Evolutionary conservation across 2,888 invertebrate genomes (phyloP), one percentile per base, ranked within the genome.

Genomic region (Drosophila meridionalis): DNA sequence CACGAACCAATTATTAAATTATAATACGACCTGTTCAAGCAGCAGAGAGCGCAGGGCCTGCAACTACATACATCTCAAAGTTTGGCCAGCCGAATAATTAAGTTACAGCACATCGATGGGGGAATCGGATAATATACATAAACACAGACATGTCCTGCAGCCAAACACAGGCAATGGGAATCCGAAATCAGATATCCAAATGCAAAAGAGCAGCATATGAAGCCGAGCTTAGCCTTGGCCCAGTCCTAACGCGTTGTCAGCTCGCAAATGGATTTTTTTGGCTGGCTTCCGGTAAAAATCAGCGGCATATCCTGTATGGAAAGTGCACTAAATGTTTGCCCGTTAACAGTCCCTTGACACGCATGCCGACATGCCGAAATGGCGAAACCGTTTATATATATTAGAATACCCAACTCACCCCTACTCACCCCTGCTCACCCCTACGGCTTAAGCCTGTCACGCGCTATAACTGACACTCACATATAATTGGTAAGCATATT

Each of bases 401-500:
- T 20, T 20, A 20, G 47, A 34, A 48, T 48, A n/a, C 28, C 8
- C 34, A 0, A 28, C 47, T 47, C 12, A 20, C 7, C 11, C n/a
- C 8, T 4, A 43, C 9, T 14, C 32, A 11, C 30, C 0, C 30
- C 20, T 20, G 20, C 20, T 20, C 20, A 20, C 5, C 5, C 14
- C 6, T 5, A 20, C 30, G 40, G 14, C 68, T 48, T 48, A 9
- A 14, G 42, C 26, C 68, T 68, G 69, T 50, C 68, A 68, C 4
- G 14, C 14, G 42, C 48, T 47, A 34, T 47, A 56, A 30, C 68
- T 58, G 68, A 50, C 68, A 50, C 36, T 30, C 56, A 26, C 56
- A 42, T 14, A 48, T 53, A 66, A 53, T 66, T 52, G 65, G 26
- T 47, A 34, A 52, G 38, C 34, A 28, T 34, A 55, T 63, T 26